A percentile compares a stretch with the other conserved stretches of the same genome.
Evolutionary conservation across 2,888 invertebrate genomes (phyloP).

Genomic region (Sinopyrophorus schimmeli): DNA sequence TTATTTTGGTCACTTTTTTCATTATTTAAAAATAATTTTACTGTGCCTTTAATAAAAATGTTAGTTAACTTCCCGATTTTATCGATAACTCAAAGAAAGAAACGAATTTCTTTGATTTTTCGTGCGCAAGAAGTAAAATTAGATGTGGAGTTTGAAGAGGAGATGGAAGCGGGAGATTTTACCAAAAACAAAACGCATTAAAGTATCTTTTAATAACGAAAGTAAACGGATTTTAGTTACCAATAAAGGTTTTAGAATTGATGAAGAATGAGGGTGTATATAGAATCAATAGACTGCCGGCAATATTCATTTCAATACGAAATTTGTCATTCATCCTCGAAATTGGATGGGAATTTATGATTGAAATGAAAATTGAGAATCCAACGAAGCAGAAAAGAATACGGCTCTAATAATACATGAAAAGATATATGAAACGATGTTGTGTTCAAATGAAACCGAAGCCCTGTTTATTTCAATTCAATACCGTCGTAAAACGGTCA

Average conservation of each 20-base stretch:
- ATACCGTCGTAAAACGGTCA: constrained; percentile 44
- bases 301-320: constrained; percentile 56
- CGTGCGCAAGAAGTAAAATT: too few species aligned
- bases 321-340: constrained; percentile 57
- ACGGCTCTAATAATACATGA: constrained; percentile 50
- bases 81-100: too few species aligned
- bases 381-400: constrained; percentile 50
- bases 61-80: too few species aligned
- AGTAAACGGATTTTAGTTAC: constrained; percentile 36
- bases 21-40: too few species aligned
- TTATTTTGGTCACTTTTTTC: too few species aligned
- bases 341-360: constrained; percentile 57
- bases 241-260: constrained; percentile 38
- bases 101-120: too few species aligned
- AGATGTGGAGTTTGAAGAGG: too few species aligned
- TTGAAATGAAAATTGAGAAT: constrained; percentile 55
- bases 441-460: constrained; percentile 37
- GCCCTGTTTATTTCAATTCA: constrained; percentile 43
- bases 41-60: too few species aligned
- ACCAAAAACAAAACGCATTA: constrained; percentile 8
- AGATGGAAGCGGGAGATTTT: too few species aligned
- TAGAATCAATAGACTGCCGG: constrained; percentile 52
- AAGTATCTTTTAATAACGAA: constrained; percentile 26
- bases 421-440: constrained; percentile 39
- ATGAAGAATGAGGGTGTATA: constrained; percentile 45